phyloP scores from a whole-genome alignment of 2,888 invertebrate genomes.

The Calliscelio sp. region DNA sequence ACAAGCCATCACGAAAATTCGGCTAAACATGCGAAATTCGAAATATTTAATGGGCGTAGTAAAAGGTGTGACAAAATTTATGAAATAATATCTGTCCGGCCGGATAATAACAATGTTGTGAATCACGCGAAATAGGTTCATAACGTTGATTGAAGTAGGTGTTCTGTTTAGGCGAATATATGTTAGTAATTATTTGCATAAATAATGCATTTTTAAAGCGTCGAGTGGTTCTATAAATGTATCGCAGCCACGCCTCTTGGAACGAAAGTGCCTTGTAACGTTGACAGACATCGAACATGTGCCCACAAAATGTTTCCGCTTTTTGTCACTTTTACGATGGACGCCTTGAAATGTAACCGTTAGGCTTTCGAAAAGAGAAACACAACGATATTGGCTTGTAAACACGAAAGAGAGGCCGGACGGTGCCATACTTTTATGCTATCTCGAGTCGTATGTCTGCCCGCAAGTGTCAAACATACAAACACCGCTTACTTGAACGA shows the following conservation, averaged over 20 bases:
- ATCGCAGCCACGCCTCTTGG: conserved; percentile 68
- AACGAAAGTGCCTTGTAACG: conserved; percentile 76
- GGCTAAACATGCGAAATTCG: conserved; percentile 16
- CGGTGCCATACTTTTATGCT: conserved; percentile 63
- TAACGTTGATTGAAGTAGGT: conserved; percentile 63
- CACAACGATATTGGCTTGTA: conserved; percentile 77
- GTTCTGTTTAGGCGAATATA: conserved; percentile 62
- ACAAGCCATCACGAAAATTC: neutral
- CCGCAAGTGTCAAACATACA: conserved; percentile 68
- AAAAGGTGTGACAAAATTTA: conserved; percentile 56
- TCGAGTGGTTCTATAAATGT: conserved; percentile 72
- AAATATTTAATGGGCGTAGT: conserved; percentile 31
- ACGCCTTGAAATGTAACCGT: conserved; percentile 81
- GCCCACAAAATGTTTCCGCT: conserved; percentile 81
- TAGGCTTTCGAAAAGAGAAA: conserved; percentile 76
- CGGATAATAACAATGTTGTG: conserved; percentile 63
- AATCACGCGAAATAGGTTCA: conserved; percentile 58
- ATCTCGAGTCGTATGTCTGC: conserved; percentile 63
- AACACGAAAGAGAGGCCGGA: conserved; percentile 72
- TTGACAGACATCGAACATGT: conserved; percentile 83
- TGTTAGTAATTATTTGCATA: conserved; percentile 67
- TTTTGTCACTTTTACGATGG: conserved; percentile 82
- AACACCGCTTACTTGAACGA: conserved; percentile 59
- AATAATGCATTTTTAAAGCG: conserved; percentile 73
- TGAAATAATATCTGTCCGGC: conserved; percentile 53